These are phyloP conservation scores for Liparis tanakae DNA, from an alignment of 2,797 vertebrate genomes.

Conservation along the genomic window DNA sequence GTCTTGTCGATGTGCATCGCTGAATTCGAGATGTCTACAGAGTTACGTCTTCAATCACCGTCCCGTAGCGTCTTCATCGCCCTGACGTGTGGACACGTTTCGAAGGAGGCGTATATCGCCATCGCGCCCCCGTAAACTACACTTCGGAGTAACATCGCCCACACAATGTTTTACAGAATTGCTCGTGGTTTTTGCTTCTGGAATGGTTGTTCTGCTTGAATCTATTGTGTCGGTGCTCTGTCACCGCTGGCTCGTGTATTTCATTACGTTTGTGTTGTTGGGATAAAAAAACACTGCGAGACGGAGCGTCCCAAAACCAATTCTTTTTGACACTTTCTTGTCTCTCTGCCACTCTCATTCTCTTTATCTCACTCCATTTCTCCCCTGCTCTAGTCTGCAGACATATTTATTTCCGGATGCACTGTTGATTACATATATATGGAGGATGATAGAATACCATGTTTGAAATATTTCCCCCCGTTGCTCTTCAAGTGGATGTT, in stretches of 20 bases:
- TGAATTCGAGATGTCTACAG: neutral
- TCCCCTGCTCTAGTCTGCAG: constrained; percentile 7
- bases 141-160: neutral
- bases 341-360: constrained; percentile 15
- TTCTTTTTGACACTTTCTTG: constrained; percentile 7
- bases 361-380: constrained; percentile 4
- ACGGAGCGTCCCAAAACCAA: constrained; percentile 27
- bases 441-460: neutral
- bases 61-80: neutral
- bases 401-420: neutral
- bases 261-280: constrained; percentile 19
- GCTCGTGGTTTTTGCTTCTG: constrained; percentile 1
- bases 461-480: neutral
- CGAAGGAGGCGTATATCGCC: neutral
- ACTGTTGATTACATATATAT: neutral
- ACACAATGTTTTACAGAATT: neutral
- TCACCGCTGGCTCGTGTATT: constrained; percentile 10
- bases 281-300: constrained; percentile 29
- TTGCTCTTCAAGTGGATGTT: constrained; percentile 26
- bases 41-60: neutral
- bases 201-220: constrained; percentile 19
- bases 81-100: neutral
- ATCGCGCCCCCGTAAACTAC: neutral
- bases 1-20: neutral
- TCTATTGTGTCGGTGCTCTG: neutral